Conservation (phyloP, 1,140 invertebrate genomes). For the Campoletis sonorensis region DNA sequence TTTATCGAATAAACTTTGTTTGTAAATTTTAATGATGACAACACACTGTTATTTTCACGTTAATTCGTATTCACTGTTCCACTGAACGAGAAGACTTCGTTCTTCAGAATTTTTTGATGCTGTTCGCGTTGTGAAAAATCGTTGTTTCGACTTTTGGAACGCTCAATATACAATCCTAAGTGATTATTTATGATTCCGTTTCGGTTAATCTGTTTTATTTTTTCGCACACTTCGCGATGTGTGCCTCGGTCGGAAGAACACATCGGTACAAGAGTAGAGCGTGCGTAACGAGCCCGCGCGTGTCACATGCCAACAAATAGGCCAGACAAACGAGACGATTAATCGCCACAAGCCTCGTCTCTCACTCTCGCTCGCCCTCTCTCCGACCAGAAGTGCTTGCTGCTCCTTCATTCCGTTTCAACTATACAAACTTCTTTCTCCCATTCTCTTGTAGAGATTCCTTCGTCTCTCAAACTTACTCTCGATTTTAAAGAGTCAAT, state of each 20-base stretch:
- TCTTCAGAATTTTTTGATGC: too few relatives aligned
- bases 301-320: conserved; percentile 31
- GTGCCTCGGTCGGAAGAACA: not conserved
- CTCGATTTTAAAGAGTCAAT: conserved; percentile 16
- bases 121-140: too few relatives aligned
- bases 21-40: too few relatives aligned
- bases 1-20: too few relatives aligned
- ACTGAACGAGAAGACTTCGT: too few relatives aligned
- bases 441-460: not conserved
- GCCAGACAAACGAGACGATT: conserved; percentile 44
- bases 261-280: conserved; percentile 4
- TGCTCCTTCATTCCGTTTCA: not conserved
- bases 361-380: not conserved
- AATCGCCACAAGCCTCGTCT: conserved; percentile 16
- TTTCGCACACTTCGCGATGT: not conserved
- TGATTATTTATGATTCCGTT: too few relatives aligned
- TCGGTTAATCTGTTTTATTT: not conserved
- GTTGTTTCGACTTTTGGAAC: too few relatives aligned
- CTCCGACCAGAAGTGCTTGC: not conserved
- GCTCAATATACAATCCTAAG: too few relatives aligned
- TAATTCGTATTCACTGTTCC: too few relatives aligned
- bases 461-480: conserved; percentile 3
- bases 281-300: conserved; percentile 34
- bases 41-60: too few relatives aligned
- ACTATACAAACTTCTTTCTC: conserved; percentile 4